phyloP scores from a whole-genome alignment of 2,797 vertebrate genomes.

The Picus viridis region DNA sequence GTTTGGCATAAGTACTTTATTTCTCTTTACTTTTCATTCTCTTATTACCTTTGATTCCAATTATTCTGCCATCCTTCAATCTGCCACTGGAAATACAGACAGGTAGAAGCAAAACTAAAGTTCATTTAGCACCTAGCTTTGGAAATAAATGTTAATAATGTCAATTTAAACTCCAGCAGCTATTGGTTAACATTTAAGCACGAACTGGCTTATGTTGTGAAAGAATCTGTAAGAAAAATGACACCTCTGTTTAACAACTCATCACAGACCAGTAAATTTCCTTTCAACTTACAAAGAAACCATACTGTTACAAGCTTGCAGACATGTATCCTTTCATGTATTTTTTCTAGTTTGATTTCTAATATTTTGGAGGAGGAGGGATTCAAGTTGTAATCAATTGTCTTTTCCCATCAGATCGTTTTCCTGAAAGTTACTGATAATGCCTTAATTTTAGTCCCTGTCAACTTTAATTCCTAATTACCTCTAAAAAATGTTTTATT shows the following conservation, averaged over 20 bases:
- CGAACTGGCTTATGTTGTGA: background rate
- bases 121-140: background rate
- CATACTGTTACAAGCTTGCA: background rate
- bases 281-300: background rate
- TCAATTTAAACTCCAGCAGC: constrained; percentile 9
- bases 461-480: constrained; percentile 37
- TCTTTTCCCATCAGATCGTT: background rate
- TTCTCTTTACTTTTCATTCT: constrained; percentile 38
- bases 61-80: constrained; percentile 29
- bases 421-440: constrained; percentile 18
- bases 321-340: background rate
- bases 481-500: too few species aligned
- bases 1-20: background rate
- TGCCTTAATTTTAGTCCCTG: background rate
- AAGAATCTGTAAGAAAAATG: constrained; percentile 30
- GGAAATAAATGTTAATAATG: constrained; percentile 54
- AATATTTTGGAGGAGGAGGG: background rate
- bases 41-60: constrained; percentile 6
- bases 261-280: background rate
- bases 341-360: constrained; percentile 6
- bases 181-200: constrained; percentile 25
- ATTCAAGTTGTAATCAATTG: constrained; percentile 12
- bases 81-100: background rate
- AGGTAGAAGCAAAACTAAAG: constrained; percentile 13
- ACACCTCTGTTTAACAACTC: background rate